Base-by-base conservation (phyloP, 2,113 vertebrate genomes). In the Tyto alba region DNA sequence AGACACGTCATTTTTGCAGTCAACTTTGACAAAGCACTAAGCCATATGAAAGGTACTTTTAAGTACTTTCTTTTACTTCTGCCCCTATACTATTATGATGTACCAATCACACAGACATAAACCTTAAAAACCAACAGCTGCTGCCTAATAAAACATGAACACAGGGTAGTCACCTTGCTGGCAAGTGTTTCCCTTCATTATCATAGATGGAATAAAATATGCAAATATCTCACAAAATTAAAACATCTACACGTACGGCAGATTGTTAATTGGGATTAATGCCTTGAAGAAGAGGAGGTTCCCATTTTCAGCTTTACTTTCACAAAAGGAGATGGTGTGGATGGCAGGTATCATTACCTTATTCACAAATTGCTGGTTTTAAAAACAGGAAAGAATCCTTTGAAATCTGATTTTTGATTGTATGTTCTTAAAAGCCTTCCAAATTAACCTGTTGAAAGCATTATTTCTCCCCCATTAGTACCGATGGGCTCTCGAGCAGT, bases 21-120 rank as follows among this genome's bases (percentile, higher is more conserved):
- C 60, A 59, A n/a, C 43, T 92, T 71, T 71, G 83, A 56, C 56
- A 47, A 57, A 88, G 55, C 17, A 27, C 66, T 62, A 13, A 40
- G 13, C 9, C 0, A 0, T 34, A 53, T 7, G 36, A 73, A 83
- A 73, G 3, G 12, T 41, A 20, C 14, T 9, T 57, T 7, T 13
- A 71, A 45, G n/a, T 41, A 55, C 11, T 47, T 85, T 19, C 13
- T 73, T 76, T 60, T 16, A 60, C 48, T 78, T 78, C 21, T 72
- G 43, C 52, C 21, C 3, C 6, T 29, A 17, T 6, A 36, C 55
- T 36, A 7, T 66, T 45, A 52, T 7, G 20, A 15, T n/a, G 7
- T 66, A 30, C 21, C 1, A 4, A 41, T 67, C 48, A 18, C 45
- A 55, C 25, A 45, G 26, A 43, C 5, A 3, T 9, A 6, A 0